Conservation (phyloP, 92 coral and sea anemone species). For the Blastomussa wellsi region DNA sequence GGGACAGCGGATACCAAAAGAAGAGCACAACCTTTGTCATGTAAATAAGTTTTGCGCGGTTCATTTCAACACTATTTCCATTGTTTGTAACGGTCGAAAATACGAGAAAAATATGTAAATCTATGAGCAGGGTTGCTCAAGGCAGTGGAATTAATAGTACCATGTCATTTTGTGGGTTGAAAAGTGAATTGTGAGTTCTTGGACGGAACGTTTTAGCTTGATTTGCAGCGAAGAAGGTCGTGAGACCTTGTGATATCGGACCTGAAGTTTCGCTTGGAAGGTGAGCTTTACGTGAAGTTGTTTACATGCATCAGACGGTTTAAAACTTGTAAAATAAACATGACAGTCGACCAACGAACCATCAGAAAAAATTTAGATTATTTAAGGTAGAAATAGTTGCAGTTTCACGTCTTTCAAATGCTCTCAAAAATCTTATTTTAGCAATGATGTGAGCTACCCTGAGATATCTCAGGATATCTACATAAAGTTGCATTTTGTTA, state of each 20-base stretch:
- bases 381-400: background rate
- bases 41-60: conserved; percentile 74
- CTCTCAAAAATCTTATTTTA: background rate
- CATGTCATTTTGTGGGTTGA: background rate
- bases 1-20: conserved; percentile 27
- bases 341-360: background rate
- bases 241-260: background rate
- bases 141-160: conserved; percentile 28
- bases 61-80: conserved; percentile 55
- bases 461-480: too few relatives aligned
- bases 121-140: conserved; percentile 8
- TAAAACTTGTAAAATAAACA: conserved; percentile 16
- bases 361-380: background rate
- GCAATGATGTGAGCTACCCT: background rate
- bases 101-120: conserved; percentile 44
- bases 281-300: conserved; percentile 4
- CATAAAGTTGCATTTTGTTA: too few relatives aligned
- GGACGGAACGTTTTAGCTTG: background rate
- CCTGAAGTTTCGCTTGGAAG: conserved; percentile 4
- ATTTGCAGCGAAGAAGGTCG: background rate
- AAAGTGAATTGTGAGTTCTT: background rate
- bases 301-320: conserved; percentile 13
- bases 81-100: conserved; percentile 75
- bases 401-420: background rate
- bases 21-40: conserved; percentile 37